Evolutionary conservation across 2,797 vertebrate species (phyloP), one percentile per base, ranked within the genome.

Genomic region (Leptoclinus maculatus): DNA sequence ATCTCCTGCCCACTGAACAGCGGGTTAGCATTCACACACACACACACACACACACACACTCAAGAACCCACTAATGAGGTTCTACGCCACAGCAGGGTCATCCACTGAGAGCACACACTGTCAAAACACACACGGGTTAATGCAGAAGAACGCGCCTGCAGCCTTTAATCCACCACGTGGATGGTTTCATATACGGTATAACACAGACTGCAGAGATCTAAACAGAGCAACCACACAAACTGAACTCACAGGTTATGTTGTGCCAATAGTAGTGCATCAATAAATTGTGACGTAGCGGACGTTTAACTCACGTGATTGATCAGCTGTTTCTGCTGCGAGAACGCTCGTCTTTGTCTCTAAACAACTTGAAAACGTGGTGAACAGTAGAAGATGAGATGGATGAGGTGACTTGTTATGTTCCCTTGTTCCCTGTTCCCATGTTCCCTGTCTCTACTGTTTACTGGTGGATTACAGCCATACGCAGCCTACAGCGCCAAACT

Each of bases 81-180:
- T 74, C 63, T 21, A 64, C 68, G 71, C 80, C 79, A 66, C 85
- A 72, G 83, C 72, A 19, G 89, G 83, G 86, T 87, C 83, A 83
- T 71, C 67, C 13, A 39, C 73, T 43, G 74, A 57, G 58, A 72
- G 66, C 75, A 79, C 68, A 77, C 76, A 66, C 58, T 59, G 76
- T 80, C 80, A 81, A 43, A 2, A 13, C 38, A 39, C 38, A 39
- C 57, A 69, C 39, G 2, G 29, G 32, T 49, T 67, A 57, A 72
- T 65, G 57, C 80, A 73, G 13, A 58, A 45, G 70, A 73, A 74
- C 79, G 71, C 4, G 73, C 47, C 62, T 67, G 67, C 58, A 59
- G 76, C 43, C 9, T 74, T 43, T 45, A 76, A 74, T 59, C 65
- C n/a, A 66, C 29, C 73, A 80, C 66, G 58, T 56, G 43, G 12